Evolutionary conservation across 2,888 invertebrate species (phyloP), one percentile per base, ranked within the genome.

Genomic region (Lasius fuliginosus): DNA sequence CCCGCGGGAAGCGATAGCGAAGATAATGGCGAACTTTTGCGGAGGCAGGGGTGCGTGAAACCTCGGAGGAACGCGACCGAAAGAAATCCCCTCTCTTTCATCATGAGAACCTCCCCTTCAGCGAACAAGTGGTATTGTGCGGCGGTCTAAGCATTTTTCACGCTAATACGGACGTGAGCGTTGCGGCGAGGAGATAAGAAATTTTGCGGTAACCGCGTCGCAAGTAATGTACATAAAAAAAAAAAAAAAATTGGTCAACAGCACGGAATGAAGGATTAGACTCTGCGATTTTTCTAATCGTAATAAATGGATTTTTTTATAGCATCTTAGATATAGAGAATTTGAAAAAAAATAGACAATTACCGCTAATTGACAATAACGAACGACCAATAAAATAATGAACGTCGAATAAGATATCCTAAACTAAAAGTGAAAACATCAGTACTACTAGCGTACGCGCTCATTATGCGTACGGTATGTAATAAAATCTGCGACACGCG

Each of bases 401-500:
- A 65, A n/a, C 27, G 9, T 46, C 2, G n/a, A 56, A 40, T 27
- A 36, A 67, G 40, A 56, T 42, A 36, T 33, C n/a, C 3, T 30
- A 18, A 23, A 42, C 36, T 58, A 42, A 67, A 87, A 67, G 68
- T 75, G 58, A 75, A 83, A 83, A 85, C 69, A 60, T 46, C 62
- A 60, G 81, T 86, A 79, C 79, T 81, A 81, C 69, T 84, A 58
- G 68, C 69, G 68, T 49, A 56, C 46, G 11, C 11, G 75, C 71
- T 79, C 62, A 83, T 88, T 86, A 85, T 74, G 62, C 83, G 69
- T 64, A 42, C 60, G 75, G 58, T 76, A 81, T 64, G 71, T 77
- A 79, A 88, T 75, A 65, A 83, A 65, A 83, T 83, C n/a, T 89
- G 23, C 86, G 74, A 89, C 82, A 85, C 73, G 85, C 81, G 79